Conservation (phyloP, 2,888 invertebrate species). For the Platycheirus rosarum region DNA sequence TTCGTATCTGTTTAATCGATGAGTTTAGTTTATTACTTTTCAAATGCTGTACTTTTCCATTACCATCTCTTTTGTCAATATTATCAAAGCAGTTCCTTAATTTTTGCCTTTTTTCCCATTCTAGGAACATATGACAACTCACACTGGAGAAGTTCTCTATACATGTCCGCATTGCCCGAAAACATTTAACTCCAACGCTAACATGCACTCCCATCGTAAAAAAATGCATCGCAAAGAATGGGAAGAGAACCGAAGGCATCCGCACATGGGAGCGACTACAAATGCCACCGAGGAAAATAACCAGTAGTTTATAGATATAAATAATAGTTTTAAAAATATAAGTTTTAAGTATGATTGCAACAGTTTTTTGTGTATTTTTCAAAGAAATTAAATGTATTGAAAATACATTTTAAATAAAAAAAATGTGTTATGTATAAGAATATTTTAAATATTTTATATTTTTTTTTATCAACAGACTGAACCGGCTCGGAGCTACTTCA, state of each 20-base stretch:
- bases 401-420: too few species aligned
- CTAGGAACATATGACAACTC: constrained; percentile 81
- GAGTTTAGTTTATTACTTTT: too few species aligned
- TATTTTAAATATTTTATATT: too few species aligned
- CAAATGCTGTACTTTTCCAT: too few species aligned
- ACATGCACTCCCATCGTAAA: constrained; percentile 80
- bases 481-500: too few species aligned
- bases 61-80: too few species aligned
- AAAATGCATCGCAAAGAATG: constrained; percentile 80
- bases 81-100: neutral
- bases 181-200: constrained; percentile 80
- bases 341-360: neutral
- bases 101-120: constrained; percentile 34
- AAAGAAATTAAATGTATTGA: too few species aligned
- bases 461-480: too few species aligned
- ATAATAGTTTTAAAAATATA: neutral
- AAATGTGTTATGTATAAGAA: too few species aligned
- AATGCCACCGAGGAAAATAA: constrained; percentile 29
- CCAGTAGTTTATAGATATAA: constrained; percentile 5
- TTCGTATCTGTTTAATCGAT: too few species aligned
- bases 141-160: constrained; percentile 79
- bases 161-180: constrained; percentile 79
- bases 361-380: constrained; percentile 10
- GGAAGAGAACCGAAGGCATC: constrained; percentile 76
- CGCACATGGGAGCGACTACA: constrained; percentile 56